phyloP scores from a whole-genome alignment of 2,113 vertebrate genomes.

The Brachionichthys hirsutus region DNA sequence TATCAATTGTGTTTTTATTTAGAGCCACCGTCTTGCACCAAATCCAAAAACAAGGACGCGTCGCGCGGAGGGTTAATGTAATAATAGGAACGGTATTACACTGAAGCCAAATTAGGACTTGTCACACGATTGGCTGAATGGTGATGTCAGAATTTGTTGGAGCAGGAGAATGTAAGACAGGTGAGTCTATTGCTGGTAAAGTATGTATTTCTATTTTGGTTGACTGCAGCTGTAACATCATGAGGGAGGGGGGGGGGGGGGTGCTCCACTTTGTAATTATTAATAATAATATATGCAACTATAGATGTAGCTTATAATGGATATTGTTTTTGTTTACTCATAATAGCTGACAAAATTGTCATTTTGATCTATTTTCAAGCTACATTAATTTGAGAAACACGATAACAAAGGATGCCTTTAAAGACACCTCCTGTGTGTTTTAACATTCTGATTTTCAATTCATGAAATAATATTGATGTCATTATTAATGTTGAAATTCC shows the following conservation, averaged over 20 bases:
- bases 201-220: conserved; percentile 35
- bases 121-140: conserved; percentile 27
- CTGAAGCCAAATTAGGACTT: conserved; percentile 52
- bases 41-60: conserved; percentile 55
- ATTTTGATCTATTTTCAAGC: too few species aligned
- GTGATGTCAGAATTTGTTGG: conserved; percentile 38
- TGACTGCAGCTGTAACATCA: neutral
- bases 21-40: conserved; percentile 48
- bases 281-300: too few species aligned
- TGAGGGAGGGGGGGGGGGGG: neutral
- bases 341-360: too few species aligned
- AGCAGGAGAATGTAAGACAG: conserved; percentile 24
- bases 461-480: neutral
- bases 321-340: too few species aligned
- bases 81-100: conserved; percentile 59
- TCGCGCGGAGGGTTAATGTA: conserved; percentile 50
- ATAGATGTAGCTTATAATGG: too few species aligned
- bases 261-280: too few species aligned
- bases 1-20: conserved; percentile 57
- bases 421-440: too few species aligned
- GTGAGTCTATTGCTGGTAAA: conserved; percentile 39
- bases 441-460: too few species aligned
- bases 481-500: conserved; percentile 15
- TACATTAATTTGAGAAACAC: too few species aligned
- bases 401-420: too few species aligned